These are phyloP conservation scores for Progne subis DNA, from an alignment of 2,113 vertebrate species.

Conservation along the genomic window DNA sequence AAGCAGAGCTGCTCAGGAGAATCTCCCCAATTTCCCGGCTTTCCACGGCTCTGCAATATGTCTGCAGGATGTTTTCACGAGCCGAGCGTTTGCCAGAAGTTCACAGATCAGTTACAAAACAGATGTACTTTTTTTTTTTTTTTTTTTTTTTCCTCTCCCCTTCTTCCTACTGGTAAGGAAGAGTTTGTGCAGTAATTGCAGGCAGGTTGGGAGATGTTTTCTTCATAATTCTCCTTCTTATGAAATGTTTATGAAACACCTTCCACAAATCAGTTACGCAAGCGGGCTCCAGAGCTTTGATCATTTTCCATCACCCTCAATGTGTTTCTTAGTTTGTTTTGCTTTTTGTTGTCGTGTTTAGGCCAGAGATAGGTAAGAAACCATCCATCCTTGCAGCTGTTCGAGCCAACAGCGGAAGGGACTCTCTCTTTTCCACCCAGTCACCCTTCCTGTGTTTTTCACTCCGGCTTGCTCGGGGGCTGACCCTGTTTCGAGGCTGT, in stretches of 20 bases:
- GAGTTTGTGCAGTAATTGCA: slow-evolving; percentile 79
- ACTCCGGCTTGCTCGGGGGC: background rate
- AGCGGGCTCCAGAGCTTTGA: slow-evolving; percentile 77
- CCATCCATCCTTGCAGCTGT: background rate
- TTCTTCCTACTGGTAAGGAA: slow-evolving; percentile 74
- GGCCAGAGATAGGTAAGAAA: slow-evolving; percentile 39
- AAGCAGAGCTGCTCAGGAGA: background rate
- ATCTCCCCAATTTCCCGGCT: background rate
- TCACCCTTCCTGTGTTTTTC: slow-evolving; percentile 47
- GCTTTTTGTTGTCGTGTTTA: slow-evolving; percentile 61
- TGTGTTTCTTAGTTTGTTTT: slow-evolving; percentile 72
- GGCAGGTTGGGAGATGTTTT: slow-evolving; percentile 83
- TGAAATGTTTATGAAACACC: slow-evolving; percentile 87
- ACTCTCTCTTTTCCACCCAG: background rate
- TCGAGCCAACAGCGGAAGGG: slow-evolving; percentile 7
- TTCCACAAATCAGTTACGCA: slow-evolving; percentile 82
- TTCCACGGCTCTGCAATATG: slow-evolving; percentile 2
- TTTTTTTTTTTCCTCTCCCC: background rate
- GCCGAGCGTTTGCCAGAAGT: slow-evolving; percentile 52
- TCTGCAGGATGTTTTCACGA: slow-evolving; percentile 68
- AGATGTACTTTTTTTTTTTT: slow-evolving; percentile 43
- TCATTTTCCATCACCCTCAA: slow-evolving; percentile 72
- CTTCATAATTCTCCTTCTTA: slow-evolving; percentile 82
- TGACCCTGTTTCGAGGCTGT: slow-evolving; percentile 54
- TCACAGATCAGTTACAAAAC: slow-evolving; percentile 77